A percentile compares a stretch with the other conserved stretches of the same genome.
phyloP scores from a whole-genome alignment of 2,113 vertebrate species.

The Dinomys branickii region DNA sequence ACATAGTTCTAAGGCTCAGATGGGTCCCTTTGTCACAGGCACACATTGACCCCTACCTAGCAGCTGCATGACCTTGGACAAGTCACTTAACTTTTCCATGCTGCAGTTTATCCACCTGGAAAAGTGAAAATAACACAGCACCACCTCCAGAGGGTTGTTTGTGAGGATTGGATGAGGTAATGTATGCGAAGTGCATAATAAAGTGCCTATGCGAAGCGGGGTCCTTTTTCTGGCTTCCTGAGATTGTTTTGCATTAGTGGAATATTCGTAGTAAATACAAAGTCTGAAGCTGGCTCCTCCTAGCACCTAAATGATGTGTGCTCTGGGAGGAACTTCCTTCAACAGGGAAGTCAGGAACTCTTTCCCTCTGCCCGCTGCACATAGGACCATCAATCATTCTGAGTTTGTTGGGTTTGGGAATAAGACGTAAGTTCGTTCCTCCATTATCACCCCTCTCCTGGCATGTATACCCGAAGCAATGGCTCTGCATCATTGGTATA shows the following conservation, averaged over 20 bases:
- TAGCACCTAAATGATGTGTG: too few relatives aligned
- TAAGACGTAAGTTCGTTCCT: fast-evolving
- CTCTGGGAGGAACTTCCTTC: neutral
- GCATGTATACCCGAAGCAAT: neutral
- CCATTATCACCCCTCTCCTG: neutral
- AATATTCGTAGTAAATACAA: neutral
- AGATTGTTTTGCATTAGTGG: neutral
- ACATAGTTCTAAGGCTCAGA: neutral
- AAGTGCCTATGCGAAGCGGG: neutral
- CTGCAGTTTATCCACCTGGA: neutral
- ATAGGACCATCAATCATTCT: neutral
- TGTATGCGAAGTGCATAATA: neutral
- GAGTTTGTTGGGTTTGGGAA: neutral
- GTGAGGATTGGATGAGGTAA: neutral
- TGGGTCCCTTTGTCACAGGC: neutral
- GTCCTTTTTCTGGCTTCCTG: neutral
- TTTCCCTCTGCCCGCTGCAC: neutral
- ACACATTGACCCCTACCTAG: neutral
- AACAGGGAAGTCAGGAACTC: neutral
- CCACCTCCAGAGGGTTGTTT: neutral
- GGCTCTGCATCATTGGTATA: too few relatives aligned
- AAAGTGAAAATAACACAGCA: neutral
- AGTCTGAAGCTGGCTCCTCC: neutral
- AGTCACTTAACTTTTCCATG: neutral
- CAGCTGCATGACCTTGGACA: constrained; percentile 10